phyloP scores from a whole-genome alignment of 2,888 invertebrate genomes.

The Anoplius nigerrimus region DNA sequence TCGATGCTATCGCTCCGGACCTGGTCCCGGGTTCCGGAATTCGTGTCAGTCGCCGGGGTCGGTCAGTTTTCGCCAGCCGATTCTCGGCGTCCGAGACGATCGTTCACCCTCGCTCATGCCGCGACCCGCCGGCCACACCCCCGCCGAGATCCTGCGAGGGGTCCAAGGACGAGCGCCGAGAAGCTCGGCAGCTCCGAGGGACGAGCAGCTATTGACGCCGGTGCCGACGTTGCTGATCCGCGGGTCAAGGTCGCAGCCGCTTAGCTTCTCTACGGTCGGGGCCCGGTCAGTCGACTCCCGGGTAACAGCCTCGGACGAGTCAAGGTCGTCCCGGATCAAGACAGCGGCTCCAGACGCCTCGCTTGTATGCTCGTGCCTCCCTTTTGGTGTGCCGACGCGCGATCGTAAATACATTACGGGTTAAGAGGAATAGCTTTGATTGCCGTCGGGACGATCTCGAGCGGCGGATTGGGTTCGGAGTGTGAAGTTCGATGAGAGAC shows the following conservation, averaged over 20 bases:
- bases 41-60: slow-evolving; percentile 81
- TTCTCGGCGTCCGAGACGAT: slow-evolving; percentile 68
- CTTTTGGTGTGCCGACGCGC: slow-evolving; percentile 59
- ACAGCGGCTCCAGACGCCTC: slow-evolving; percentile 49
- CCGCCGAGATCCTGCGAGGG: slow-evolving; percentile 19
- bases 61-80: slow-evolving; percentile 75
- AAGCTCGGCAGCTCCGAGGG: too few relatives aligned
- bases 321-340: slow-evolving; percentile 43
- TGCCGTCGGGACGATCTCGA: slow-evolving; percentile 58
- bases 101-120: slow-evolving; percentile 72
- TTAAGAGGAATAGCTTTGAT: slow-evolving; percentile 55
- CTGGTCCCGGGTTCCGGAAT: slow-evolving; percentile 59
- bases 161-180: slow-evolving; percentile 23
- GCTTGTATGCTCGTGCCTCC: slow-evolving; percentile 63
- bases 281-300: too few relatives aligned
- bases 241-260: too few relatives aligned
- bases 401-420: slow-evolving; percentile 75
- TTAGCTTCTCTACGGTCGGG: too few relatives aligned
- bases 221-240: too few relatives aligned
- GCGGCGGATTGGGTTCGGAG: slow-evolving; percentile 46
- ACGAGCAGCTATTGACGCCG: too few relatives aligned
- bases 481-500: too few relatives aligned
- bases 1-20: slow-evolving; percentile 71
- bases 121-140: slow-evolving; percentile 58
- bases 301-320: too few relatives aligned